Evolutionary conservation across 1,140 invertebrate genomes (phyloP).

Genomic region (Bombus impatiens): DNA sequence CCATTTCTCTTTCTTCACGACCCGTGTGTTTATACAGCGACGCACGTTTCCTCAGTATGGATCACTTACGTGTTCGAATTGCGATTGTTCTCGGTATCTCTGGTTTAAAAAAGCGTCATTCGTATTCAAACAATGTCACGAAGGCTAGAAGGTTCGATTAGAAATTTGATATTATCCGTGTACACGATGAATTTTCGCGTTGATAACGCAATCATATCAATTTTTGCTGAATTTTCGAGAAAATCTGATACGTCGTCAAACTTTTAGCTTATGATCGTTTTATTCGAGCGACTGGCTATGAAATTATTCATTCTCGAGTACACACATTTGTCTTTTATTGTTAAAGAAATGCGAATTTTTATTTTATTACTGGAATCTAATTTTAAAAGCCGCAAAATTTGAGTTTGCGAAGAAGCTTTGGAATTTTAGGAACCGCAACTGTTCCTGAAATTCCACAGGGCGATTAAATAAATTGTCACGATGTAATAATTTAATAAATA

Average conservation of each 20-base stretch:
- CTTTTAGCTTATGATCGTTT: background rate
- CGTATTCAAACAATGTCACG: background rate
- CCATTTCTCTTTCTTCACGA: slow-evolving; percentile 43
- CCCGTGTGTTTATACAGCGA: slow-evolving; percentile 7
- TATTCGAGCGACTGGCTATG: background rate
- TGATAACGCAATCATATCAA: no score
- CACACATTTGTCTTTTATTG: no score
- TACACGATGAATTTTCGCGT: no score
- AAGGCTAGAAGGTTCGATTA: background rate
- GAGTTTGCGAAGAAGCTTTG: no score
- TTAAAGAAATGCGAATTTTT: no score
- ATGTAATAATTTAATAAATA: no score
- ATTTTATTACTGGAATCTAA: no score
- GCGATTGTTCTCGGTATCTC: slow-evolving; percentile 1
- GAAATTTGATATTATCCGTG: background rate
- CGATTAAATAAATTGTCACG: no score
- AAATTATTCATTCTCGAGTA: no score
- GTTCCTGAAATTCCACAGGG: no score
- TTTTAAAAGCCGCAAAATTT: no score
- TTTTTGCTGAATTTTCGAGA: background rate
- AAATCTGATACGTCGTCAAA: background rate
- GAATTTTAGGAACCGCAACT: no score
- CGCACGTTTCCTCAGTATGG: slow-evolving; percentile 8
- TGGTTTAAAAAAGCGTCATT: background rate
- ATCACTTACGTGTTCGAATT: slow-evolving; percentile 13